phyloP scores from a whole-genome alignment of 2,888 invertebrate genomes.

The Limnephilus lunatus region DNA sequence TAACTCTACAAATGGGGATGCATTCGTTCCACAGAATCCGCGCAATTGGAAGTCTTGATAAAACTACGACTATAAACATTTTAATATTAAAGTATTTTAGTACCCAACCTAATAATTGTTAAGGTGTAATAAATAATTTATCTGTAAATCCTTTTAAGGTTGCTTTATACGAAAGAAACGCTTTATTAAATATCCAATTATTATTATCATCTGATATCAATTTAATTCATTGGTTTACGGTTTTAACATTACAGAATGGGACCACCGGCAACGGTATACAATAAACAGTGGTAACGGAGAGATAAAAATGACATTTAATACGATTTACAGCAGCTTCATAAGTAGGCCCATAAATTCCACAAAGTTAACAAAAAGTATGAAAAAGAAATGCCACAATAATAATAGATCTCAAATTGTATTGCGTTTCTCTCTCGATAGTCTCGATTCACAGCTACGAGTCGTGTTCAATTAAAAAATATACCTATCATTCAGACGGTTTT shows the following conservation, averaged over 20 bases:
- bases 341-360: not conserved
- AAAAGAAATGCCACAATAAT: not conserved
- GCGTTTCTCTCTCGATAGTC: not conserved
- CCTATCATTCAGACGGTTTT: not conserved
- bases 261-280: not conserved
- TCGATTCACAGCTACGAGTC: not conserved
- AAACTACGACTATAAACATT: too few relatives aligned
- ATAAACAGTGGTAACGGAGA: not conserved
- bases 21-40: too few relatives aligned
- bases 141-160: not conserved
- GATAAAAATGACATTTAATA: not conserved
- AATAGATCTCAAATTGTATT: not conserved
- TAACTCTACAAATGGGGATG: too few relatives aligned
- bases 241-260: not conserved
- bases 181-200: not conserved
- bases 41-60: too few relatives aligned
- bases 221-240: not conserved
- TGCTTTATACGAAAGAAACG: not conserved
- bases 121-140: not conserved
- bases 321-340: not conserved
- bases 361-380: not conserved
- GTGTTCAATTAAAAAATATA: not conserved
- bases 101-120: not conserved
- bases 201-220: not conserved
- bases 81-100: not conserved